Evolutionary conservation across 2,888 invertebrate genomes (phyloP), one percentile per base, ranked within the genome.

Genomic region (Vannuccia rotundouncinata): DNA sequence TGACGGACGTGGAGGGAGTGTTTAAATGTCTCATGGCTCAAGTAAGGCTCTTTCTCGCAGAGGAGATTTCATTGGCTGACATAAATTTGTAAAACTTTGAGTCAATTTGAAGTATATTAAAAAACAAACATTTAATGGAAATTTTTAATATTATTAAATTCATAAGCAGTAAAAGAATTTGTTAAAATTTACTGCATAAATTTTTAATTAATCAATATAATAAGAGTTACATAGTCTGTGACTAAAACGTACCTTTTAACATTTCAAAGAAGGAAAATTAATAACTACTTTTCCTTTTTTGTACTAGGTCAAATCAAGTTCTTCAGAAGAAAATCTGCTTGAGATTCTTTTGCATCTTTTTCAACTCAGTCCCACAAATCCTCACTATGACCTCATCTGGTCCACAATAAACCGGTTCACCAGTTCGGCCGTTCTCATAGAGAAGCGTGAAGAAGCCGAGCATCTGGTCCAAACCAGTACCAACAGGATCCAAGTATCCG

Each of bases 391-490:
- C 45, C 17, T 45, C 5, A 45, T 45, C 17, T 45, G 45, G 45
- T 45, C 45, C 5, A 45, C 45, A 45, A 17, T 45, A 13, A 45
- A 17, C 17, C 5, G 45, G 17, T 45, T 45, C 17, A 45, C 45
- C 17, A 45, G 17, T 45, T 45, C 45, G 5, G 45, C 45, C 17
- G 45, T 45, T 45, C 45, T 45, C 17, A 45, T 95, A 95, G 89
- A 92, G 93, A 0, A 89, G 95, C 83, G 94, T 95, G 5, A 82
- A 81, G 78, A 82, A 81, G 29, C 80, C 82, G 1, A 77, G 82
- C 2, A 77, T 83, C 28, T 45, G 83, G 45, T 80, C 80, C 28
- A 83, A 83, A 76, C 60, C 81, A 5, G 81, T 81, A 2, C 81
- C 81, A 29, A 60, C 66, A 5, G 22, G 28, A 25, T 5, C 5